Conservation (phyloP, 2,888 invertebrate genomes). For the Drosophila stalkeri region DNA sequence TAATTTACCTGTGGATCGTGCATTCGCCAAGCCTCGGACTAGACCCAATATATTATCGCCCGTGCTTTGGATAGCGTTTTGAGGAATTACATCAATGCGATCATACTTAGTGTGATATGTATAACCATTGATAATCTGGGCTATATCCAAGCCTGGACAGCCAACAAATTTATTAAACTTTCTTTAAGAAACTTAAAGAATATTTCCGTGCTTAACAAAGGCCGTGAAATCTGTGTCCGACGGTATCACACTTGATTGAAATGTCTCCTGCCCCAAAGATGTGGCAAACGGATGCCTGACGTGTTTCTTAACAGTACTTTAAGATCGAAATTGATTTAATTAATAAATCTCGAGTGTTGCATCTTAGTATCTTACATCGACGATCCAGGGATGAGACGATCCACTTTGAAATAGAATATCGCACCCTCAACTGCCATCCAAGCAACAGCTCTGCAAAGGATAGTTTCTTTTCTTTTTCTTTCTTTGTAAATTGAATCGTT, state of each 20-base stretch:
- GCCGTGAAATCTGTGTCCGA: conserved; percentile 89
- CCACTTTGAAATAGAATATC: conserved; percentile 93
- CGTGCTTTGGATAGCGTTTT: conserved; percentile 90
- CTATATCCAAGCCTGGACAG: conserved; percentile 89
- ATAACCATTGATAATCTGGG: conserved; percentile 89
- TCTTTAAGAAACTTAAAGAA: conserved; percentile 81
- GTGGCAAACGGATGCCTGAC: conserved; percentile 87
- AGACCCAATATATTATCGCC: conserved; percentile 89
- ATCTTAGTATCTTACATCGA: conserved; percentile 85
- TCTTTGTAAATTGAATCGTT: too few relatives aligned
- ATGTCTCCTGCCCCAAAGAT: conserved; percentile 87
- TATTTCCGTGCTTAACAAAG: conserved; percentile 87
- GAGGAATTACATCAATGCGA: conserved; percentile 86
- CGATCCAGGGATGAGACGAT: conserved; percentile 89
- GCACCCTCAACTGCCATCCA: too few relatives aligned
- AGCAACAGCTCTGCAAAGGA: conserved; percentile 87
- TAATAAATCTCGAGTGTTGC: background rate
- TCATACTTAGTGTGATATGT: conserved; percentile 92
- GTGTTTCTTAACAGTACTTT: conserved; percentile 85
- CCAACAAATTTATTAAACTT: background rate
- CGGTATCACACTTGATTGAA: conserved; percentile 88
- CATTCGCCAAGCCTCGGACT: conserved; percentile 85
- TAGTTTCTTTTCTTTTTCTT: too few relatives aligned
- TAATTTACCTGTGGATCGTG: conserved; percentile 71
- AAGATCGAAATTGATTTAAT: background rate